Base-by-base conservation (phyloP, 2,113 vertebrate genomes). In the Hippocampus abdominalis region DNA sequence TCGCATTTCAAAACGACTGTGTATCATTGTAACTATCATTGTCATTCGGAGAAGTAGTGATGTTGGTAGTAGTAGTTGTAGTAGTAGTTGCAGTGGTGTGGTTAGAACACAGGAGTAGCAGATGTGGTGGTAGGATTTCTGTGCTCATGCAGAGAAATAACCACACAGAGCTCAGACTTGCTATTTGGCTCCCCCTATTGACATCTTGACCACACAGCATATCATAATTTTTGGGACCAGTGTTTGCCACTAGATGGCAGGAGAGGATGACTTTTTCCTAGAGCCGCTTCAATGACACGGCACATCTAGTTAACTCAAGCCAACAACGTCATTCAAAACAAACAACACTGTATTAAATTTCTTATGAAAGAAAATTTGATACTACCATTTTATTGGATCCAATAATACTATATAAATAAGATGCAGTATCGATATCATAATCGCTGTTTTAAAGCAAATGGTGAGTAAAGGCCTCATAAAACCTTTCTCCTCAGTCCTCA, bases 121-220 rank as follows among this genome's bases (percentile, higher is more conserved):
- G 9, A n/a, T 3, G 1, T 57, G 15, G 23, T 57, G 11, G 12
- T 15, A 57, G 1, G 2, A 57, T 60, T 60, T 8, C 57, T 32
- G 15, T 60, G 15, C 29, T 8, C 25, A 25, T 18, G 57, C 16
- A 60, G 25, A 6, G 15, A 8, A 16, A 16, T 6, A 6, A 7
- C 7, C 27, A 18, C 4, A 60, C 27, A 18, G 15, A 7, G 15
- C 27, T 32, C 6, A 60, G 27, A 7, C 57, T 60, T 15, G 27
- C 57, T 32, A 42, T 64, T 42, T 64, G 32, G 82, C 87, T 76
- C 88, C 85, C 84, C 86, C 89, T 85, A 60, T 77, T 81, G 89
- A 63, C 20, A 3, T 8, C 1, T 40, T n/a, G 21, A 66, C 6
- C 54, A 20, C 18, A 60, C 65, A 13, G 65, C 66, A 60, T 32